Base-by-base conservation (phyloP, 2,797 vertebrate genomes). In the Myripristis murdjan region DNA sequence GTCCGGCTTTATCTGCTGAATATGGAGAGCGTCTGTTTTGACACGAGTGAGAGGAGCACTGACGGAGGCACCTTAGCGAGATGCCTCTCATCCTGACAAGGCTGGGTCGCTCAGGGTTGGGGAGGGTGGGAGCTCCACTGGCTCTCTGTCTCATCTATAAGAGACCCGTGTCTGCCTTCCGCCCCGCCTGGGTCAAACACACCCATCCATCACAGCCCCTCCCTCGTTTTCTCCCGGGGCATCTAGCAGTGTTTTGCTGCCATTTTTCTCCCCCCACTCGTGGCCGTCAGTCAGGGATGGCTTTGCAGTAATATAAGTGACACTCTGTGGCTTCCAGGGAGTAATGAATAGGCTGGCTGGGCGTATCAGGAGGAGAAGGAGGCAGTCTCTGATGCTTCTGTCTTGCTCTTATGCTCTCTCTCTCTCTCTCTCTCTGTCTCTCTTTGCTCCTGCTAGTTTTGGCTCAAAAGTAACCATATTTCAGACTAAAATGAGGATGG, bases 31-130 rank as follows among this genome's bases (percentile, higher is more conserved):
- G 89, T 94, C 94, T 94, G 83, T 88, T 92, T 91, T 93, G 93
- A 94, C 88, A 86, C 79, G 6, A 85, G 87, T 91, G 71, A 87
- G 80, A 91, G 92, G 92, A 93, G 90, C 89, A 46, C 89, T 95
- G 95, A 95, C 91, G 79, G 94, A 90, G 91, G 82, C 91, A 91
- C 94, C 81, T 94, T 75, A 93, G 92, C 82, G 80, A 91, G 92
- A 69, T 88, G 89, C 91, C 91, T 91, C 85, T 91, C 93, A 93
- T 92, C 91, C 91, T 96, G 96, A 96, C 95, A 95, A 84, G 85
- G 77, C 89, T 88, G 68, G 79, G 73, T 69, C 82, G 77, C 85
- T 90, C 78, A 84, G 89, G 84, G 60, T 83, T 84, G 78, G 85
- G 93, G 89, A 68, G 94, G 92, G 91, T 81, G 85, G 71, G 58